A percentile compares a stretch with the other conserved stretches of the same genome.
Conservation (phyloP, 2,888 invertebrate species). For the Polyommatus iphigenia region DNA sequence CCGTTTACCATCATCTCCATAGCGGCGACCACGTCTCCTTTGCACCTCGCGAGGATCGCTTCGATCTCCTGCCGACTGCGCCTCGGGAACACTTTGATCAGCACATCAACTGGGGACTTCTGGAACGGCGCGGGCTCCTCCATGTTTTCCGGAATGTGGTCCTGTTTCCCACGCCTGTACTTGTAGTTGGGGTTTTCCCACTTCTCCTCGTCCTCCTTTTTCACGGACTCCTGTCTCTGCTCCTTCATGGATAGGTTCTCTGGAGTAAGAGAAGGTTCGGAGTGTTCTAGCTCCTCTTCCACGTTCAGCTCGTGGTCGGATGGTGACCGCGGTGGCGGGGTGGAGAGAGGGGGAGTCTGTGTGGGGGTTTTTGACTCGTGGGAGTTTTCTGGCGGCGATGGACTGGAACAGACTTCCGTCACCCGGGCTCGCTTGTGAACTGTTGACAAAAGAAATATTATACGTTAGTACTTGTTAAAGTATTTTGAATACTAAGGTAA, state of each 20-base stretch:
- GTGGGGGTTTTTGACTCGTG: slow-evolving; percentile 62
- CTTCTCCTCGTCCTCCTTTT: slow-evolving; percentile 74
- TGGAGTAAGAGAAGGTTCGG: slow-evolving; percentile 82
- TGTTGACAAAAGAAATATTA: slow-evolving; percentile 55
- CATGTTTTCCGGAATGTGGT: slow-evolving; percentile 48
- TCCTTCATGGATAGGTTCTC: slow-evolving; percentile 92
- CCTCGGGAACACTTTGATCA: slow-evolving; percentile 93
- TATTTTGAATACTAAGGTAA: no score
- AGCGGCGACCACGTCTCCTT: slow-evolving; percentile 94
- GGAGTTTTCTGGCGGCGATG: slow-evolving; percentile 62
- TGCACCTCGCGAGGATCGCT: slow-evolving; percentile 88
- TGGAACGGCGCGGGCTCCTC: slow-evolving; percentile 60
- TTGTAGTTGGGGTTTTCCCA: slow-evolving; percentile 70
- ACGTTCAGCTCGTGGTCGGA: slow-evolving; percentile 78
- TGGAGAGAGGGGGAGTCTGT: slow-evolving; percentile 58
- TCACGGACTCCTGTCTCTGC: slow-evolving; percentile 72
- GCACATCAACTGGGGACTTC: slow-evolving; percentile 91
- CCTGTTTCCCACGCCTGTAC: slow-evolving; percentile 64
- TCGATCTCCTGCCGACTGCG: slow-evolving; percentile 93
- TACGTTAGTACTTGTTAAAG: background rate
- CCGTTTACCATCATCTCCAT: slow-evolving; percentile 94
- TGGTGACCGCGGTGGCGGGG: slow-evolving; percentile 70
- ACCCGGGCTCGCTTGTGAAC: slow-evolving; percentile 76
- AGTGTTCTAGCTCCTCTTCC: slow-evolving; percentile 77
- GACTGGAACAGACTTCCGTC: slow-evolving; percentile 70